Evolutionary conservation across 2,797 vertebrate species (phyloP), one percentile per base, ranked within the genome.

Genomic region (Rhinophrynus dorsalis): DNA sequence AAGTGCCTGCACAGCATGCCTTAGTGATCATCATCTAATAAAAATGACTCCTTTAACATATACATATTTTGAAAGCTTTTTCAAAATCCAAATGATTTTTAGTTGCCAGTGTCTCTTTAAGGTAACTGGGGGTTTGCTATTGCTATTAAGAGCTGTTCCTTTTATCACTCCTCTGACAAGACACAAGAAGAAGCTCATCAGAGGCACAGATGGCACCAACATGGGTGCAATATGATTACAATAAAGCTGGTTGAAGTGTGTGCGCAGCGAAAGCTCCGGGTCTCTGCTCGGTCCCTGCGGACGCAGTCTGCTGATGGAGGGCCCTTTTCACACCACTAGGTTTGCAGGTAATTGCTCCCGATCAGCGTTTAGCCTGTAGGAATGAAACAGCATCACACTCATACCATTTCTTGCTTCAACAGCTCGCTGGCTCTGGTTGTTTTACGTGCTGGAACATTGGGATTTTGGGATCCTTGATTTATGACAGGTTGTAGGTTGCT

Each of bases 241-340:
- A 55, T 12, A 27, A 32, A 48, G 32, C 48, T 21, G 47, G 48
- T 40, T 30, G 47, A 27, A 38, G 7, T 26, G 30, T 18, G 5
- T 23, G 55, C 23, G 24, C 5, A 15, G 56, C 35, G 23, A 32
- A n/a, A 27, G 29, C 63, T 27, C 32, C 21, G 21, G 38, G 40
- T 26, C 37, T 42, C 10, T 11, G 54, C 51, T 11, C 13, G 10
- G 32, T 60, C 62, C 61, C 61, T 10, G 44, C 29, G 26, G 69
- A 54, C 42, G 3, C 10, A 8, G 27, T 33, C 18, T 90, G 90
- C 90, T 84, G 89, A 91, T 85, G 84, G 82, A 88, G 86, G 86
- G 83, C 86, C 86, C 78, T 83, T 81, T 68, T 77, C 67, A 74
- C 76, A 44, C 78, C 60, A 76, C 70, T 74, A 74, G 40, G 44